Evolutionary conservation across 2,797 vertebrate species (phyloP).

Genomic region (Micrastur ruficollis): DNA sequence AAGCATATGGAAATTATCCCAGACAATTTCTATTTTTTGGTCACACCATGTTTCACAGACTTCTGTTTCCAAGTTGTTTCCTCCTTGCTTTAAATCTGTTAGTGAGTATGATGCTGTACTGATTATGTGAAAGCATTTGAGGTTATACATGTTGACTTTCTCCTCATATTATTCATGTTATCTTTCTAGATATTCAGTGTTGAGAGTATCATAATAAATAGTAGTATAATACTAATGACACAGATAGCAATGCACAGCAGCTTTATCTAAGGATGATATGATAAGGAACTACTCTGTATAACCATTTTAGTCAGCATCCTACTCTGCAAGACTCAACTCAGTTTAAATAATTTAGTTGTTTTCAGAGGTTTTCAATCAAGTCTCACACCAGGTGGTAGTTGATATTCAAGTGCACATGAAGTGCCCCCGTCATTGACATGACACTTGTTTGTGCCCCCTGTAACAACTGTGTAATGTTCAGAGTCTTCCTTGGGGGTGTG

Average conservation of each 20-base stretch:
- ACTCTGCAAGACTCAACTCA: neutral
- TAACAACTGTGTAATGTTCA: neutral
- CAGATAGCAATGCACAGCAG: neutral
- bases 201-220: neutral
- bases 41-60: neutral
- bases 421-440: neutral
- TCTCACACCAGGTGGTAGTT: neutral
- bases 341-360: neutral
- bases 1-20: neutral
- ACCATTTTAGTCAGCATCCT: neutral
- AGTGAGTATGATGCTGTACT: neutral
- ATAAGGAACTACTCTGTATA: neutral
- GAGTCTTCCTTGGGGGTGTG: neutral
- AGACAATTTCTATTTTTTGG: neutral
- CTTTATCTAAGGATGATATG: neutral
- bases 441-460: neutral
- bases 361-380: neutral
- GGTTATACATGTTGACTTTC: neutral
- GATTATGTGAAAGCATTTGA: neutral
- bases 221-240: neutral
- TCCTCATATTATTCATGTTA: neutral
- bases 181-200: neutral
- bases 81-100: neutral
- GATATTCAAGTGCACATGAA: neutral
- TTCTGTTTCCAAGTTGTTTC: neutral